Conservation (phyloP, 2,888 invertebrate species). For the Mesochorus sp. region DNA sequence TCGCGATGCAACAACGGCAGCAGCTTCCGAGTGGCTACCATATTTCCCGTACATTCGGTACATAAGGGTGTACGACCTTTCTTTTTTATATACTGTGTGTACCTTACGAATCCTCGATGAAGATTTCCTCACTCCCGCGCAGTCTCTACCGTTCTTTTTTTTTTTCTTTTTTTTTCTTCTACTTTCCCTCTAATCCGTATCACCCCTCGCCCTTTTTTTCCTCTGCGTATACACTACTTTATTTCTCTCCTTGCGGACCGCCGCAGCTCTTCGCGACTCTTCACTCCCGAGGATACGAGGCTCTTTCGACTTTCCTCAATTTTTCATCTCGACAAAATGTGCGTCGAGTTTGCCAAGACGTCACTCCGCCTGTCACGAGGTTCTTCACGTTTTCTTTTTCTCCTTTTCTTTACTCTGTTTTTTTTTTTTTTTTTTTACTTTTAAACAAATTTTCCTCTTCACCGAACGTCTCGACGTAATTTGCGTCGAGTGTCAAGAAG, state of each 20-base stretch:
- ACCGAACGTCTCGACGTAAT: conserved; percentile 1
- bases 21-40: conserved; percentile 57
- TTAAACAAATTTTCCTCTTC: conserved; percentile 10
- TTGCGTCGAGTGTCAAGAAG: conserved; percentile 29
- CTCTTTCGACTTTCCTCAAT: not conserved
- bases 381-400: not conserved
- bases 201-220: conserved; percentile 16
- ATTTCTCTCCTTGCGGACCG: not conserved
- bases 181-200: no score
- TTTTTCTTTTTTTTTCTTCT: conserved; percentile 9
- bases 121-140: conserved; percentile 57
- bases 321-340: not conserved
- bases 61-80: conserved; percentile 19
- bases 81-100: not conserved
- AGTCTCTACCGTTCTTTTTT: conserved; percentile 45
- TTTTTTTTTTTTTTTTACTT: not conserved
- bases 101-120: conserved; percentile 5
- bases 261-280: conserved; percentile 9
- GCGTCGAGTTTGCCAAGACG: conserved; percentile 15
- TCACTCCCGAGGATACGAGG: conserved; percentile 4
- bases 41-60: conserved; percentile 55
- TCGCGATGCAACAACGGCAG: conserved; percentile 46
- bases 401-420: not conserved
- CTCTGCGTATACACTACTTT: not conserved
- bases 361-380: conserved; percentile 7